Percentiles rank a stretch among this genome's conserved stretches.
phyloP scores from a whole-genome alignment of 1,140 invertebrate genomes.

The Drosophila nikananu region DNA sequence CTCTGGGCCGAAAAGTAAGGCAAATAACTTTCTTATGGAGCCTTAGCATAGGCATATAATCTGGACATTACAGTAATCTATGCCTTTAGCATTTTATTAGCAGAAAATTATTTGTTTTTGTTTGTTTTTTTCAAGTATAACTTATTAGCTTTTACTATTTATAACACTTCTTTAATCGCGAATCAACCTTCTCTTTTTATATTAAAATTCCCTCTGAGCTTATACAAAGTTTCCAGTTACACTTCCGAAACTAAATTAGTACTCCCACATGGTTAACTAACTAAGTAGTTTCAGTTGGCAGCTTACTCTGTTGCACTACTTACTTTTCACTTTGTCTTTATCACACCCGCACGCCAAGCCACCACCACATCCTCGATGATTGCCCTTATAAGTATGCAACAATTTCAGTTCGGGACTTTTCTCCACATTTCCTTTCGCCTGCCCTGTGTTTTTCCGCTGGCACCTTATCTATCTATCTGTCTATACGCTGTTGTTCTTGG shows the following conservation, averaged over 20 bases:
- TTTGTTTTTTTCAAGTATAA: background rate
- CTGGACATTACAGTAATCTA: background rate
- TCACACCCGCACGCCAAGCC: background rate
- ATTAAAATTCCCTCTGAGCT: background rate
- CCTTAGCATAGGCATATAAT: background rate
- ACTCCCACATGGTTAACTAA: slow-evolving; percentile 18
- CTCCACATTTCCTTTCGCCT: background rate
- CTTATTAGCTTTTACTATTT: background rate
- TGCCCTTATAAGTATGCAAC: slow-evolving; percentile 24
- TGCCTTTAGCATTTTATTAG: background rate
- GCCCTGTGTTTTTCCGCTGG: slow-evolving; percentile 6
- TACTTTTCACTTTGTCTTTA: slow-evolving; percentile 16
- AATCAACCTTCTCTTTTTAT: background rate
- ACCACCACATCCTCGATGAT: slow-evolving; percentile 17
- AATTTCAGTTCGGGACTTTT: slow-evolving; percentile 13
- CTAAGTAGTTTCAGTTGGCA: slow-evolving; percentile 27
- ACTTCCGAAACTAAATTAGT: slow-evolving; percentile 7
- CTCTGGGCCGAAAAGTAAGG: background rate
- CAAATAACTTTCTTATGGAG: background rate
- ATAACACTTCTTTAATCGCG: background rate
- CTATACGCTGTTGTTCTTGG: slow-evolving; percentile 6
- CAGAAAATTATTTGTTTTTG: background rate
- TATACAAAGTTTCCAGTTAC: background rate
- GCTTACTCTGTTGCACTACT: background rate
- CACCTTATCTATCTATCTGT: too few relatives aligned